Conservation (phyloP, 2,888 invertebrate species). For the Salticus scenicus region DNA sequence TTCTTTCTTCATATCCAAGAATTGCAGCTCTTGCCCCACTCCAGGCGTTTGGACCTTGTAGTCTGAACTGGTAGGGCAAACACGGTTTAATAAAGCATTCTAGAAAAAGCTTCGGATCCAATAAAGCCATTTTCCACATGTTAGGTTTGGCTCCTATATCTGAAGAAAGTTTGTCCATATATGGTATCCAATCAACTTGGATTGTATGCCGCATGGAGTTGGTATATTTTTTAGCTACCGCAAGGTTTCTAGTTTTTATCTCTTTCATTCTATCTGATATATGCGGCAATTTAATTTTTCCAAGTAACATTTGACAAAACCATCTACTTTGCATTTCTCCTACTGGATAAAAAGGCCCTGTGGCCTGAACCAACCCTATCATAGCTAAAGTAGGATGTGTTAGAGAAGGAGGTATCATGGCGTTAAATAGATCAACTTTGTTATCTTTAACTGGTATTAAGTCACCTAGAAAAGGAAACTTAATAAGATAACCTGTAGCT, state of each 20-base stretch:
- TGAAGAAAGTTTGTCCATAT: slow-evolving; percentile 77
- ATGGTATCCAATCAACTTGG: slow-evolving; percentile 71
- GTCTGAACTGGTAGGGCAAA: slow-evolving; percentile 75
- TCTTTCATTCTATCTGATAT: slow-evolving; percentile 81
- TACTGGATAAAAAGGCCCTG: slow-evolving; percentile 86
- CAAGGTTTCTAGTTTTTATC: slow-evolving; percentile 79
- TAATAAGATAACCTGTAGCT: slow-evolving; percentile 75
- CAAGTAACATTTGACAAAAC: slow-evolving; percentile 78
- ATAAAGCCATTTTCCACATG: slow-evolving; percentile 73
- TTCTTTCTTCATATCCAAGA: slow-evolving; percentile 72
- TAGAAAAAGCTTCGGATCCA: slow-evolving; percentile 73
- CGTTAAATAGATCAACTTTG: slow-evolving; percentile 65
- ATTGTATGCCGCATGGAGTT: slow-evolving; percentile 79
- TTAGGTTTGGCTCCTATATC: slow-evolving; percentile 76
- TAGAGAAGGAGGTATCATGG: slow-evolving; percentile 78
- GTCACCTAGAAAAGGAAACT: slow-evolving; percentile 75
- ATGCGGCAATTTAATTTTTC: slow-evolving; percentile 80
- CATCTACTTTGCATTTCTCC: slow-evolving; percentile 86
- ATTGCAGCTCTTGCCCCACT: slow-evolving; percentile 77
- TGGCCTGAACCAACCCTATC: slow-evolving; percentile 87
- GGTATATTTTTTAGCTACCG: slow-evolving; percentile 84
- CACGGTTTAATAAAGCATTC: slow-evolving; percentile 74
- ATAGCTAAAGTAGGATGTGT: slow-evolving; percentile 87
- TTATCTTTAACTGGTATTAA: slow-evolving; percentile 21
- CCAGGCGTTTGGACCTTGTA: slow-evolving; percentile 76